phyloP scores from a whole-genome alignment of 2,797 vertebrate species.

The Cirrhinus molitorella region DNA sequence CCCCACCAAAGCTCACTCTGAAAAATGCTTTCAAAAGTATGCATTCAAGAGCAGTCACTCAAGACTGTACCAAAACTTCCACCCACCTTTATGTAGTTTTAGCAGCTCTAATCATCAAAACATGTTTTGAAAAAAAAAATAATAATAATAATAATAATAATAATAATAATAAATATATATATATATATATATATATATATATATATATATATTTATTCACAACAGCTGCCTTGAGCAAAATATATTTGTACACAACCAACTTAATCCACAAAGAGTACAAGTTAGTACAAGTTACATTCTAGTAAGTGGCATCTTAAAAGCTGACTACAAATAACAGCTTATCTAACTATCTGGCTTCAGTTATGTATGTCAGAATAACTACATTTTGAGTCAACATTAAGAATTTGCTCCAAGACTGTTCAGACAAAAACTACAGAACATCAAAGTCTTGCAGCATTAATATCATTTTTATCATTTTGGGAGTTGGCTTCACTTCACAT shows the following conservation, averaged over 20 bases:
- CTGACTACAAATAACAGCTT: neutral
- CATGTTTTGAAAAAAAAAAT: too few relatives aligned
- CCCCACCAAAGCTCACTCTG: neutral
- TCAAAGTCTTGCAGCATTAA: slow-evolving; percentile 4
- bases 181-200: too few relatives aligned
- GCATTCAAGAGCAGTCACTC: neutral
- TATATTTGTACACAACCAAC: neutral
- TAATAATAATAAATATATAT: too few relatives aligned
- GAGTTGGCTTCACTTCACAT: slow-evolving; percentile 5
- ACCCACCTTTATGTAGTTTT: neutral
- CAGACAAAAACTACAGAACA: neutral
- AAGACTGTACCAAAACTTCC: neutral
- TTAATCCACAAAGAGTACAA: neutral
- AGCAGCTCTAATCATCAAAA: neutral
- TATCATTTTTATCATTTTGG: slow-evolving; percentile 1
- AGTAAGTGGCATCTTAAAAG: neutral
- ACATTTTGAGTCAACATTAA: neutral
- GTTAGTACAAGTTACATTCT: neutral
- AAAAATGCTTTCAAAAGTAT: neutral
- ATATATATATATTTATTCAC: too few relatives aligned
- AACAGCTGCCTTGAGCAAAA: too few relatives aligned
- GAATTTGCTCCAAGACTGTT: neutral
- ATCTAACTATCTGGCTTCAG: neutral
- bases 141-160: too few relatives aligned
- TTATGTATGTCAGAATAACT: neutral